Conservation (phyloP, 2,888 invertebrate genomes). For the Melipona beecheii region DNA sequence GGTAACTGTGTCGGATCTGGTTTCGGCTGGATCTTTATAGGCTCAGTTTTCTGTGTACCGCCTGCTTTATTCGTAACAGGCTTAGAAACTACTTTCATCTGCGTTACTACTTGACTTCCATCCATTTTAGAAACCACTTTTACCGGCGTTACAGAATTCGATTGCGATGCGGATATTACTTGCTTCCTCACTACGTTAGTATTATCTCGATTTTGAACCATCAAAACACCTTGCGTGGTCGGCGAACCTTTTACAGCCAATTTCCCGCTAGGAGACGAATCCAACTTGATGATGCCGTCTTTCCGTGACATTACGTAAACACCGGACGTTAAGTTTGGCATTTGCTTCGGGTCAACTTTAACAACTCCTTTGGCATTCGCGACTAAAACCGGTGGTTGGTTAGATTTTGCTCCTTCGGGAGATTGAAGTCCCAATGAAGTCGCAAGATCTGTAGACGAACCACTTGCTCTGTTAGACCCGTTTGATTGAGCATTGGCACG, state of each 20-base stretch:
- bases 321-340: conserved; percentile 87
- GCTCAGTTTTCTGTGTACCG: conserved; percentile 77
- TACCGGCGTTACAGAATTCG: conserved; percentile 80
- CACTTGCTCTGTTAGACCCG: conserved; percentile 78
- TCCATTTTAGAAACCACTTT: conserved; percentile 82
- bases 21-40: conserved; percentile 82
- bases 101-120: conserved; percentile 81
- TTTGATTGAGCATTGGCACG: conserved; percentile 82
- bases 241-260: conserved; percentile 84
- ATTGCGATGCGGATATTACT: conserved; percentile 76
- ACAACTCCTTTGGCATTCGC: conserved; percentile 89
- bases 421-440: conserved; percentile 71
- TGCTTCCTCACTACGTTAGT: conserved; percentile 80
- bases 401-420: conserved; percentile 75
- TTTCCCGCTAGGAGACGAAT: conserved; percentile 86
- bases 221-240: conserved; percentile 76
- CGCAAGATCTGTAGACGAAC: conserved; percentile 85
- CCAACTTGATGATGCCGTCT: conserved; percentile 90
- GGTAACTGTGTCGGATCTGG: conserved; percentile 81
- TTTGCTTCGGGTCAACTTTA: conserved; percentile 90
- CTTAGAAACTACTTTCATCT: conserved; percentile 82
- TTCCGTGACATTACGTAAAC: conserved; percentile 92
- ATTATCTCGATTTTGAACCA: conserved; percentile 82
- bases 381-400: conserved; percentile 83
- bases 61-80: conserved; percentile 66